Evolutionary conservation across 2,113 vertebrate genomes (phyloP), one percentile per base, ranked within the genome.

Genomic region (Hipposideros armiger): DNA sequence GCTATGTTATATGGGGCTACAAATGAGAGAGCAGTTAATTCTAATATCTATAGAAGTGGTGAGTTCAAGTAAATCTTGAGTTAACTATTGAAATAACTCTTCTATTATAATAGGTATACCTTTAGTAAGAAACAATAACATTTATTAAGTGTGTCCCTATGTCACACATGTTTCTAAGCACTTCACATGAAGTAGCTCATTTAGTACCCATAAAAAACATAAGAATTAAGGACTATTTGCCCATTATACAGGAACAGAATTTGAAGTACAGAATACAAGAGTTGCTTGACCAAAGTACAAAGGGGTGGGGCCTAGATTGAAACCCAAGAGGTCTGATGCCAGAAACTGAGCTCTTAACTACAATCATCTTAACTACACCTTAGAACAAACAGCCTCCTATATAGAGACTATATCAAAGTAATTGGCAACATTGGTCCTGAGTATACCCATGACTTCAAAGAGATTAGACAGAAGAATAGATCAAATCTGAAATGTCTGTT

Each of bases 291-390:
- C 24, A 73, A 72, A 66, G 47, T 28, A 69, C 11, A 60, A 81
- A 54, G 22, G 1, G 0, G 0, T 28, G 1, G 3, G 45, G 2
- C 13, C 32, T 56, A 14, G 7, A 74, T 30, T 76, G 47, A 81
- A 76, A 54, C 7, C 2, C 11, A 74, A 6, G 7, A 69, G 2
- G 28, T 69, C 14, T 36, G 26, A 45, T 16, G 80, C 5, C 52
- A 77, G 28, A 69, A 64, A 30, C 45, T 54, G 9, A 70, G 24
- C 45, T 64, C 17, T 77, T 54, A 88, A 84, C 7, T 52, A 19
- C 4, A 13, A 54, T 28, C 4, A 0, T 82, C 32, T 80, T 72
- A 45, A 47, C 16, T 54, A 16, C 14, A 82, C 2, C 17, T 94
- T 62, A 80, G 40, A 20, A 91, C 8, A 28, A 70, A 69, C 52